Percentiles rank a stretch among this genome's conserved stretches.
Conservation (phyloP, 2,113 vertebrate species). For the Tupaia tana region DNA sequence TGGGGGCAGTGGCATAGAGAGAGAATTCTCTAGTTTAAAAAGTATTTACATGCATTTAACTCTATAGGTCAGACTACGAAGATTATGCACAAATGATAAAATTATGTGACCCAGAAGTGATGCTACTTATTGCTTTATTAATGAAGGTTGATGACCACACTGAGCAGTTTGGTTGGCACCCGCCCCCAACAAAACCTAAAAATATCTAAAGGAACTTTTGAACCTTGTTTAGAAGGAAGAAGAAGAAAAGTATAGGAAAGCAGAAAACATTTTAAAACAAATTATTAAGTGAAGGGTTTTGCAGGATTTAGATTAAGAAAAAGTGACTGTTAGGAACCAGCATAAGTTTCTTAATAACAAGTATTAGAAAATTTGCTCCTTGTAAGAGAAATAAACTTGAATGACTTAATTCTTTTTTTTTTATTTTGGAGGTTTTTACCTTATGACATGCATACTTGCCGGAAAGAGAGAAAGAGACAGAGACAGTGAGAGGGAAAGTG, state of each 20-base stretch:
- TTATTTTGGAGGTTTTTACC: no score
- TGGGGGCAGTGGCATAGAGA: not conserved
- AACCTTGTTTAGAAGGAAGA: not conserved
- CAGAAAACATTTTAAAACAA: not conserved
- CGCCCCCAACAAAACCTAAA: not conserved
- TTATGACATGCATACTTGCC: no score
- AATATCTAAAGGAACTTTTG: not conserved
- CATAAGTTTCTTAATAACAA: not conserved
- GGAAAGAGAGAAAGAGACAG: no score
- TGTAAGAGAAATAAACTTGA: slow-evolving; percentile 25
- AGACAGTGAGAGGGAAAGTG: no score
- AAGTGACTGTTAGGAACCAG: not conserved
- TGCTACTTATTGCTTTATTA: not conserved
- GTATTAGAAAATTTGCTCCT: not conserved
- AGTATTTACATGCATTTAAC: not conserved
- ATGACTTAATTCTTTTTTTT: not conserved
- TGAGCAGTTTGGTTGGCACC: not conserved
- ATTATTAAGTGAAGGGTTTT: not conserved
- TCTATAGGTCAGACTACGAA: not conserved
- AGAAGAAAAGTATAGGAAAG: not conserved
- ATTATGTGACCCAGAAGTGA: not conserved
- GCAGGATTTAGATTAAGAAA: not conserved
- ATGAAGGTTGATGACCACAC: not conserved
- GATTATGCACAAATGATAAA: not conserved
- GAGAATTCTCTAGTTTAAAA: slow-evolving; percentile 29